Evolutionary conservation across 92 coral and sea anemone species (phyloP), one percentile per base, ranked within the genome.

Genomic region (Ricordea florida): DNA sequence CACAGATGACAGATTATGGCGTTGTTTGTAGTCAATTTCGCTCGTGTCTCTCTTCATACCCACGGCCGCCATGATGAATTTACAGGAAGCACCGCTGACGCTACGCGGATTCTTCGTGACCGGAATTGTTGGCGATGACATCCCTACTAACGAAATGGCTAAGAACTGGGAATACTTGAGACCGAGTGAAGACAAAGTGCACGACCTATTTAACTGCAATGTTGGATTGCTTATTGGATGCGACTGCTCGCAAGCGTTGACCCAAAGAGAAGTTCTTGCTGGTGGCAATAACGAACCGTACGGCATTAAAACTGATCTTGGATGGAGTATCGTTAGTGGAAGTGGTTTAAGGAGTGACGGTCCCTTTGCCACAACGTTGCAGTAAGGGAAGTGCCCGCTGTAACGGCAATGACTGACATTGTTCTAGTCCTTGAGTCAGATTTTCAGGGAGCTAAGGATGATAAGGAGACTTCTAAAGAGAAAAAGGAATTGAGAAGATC

Each of bases 301-400:
- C n/a, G n/a, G n/a, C n/a, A n/a, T n/a, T n/a, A n/a, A n/a, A n/a
- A n/a, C n/a, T n/a, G 31, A 52, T 52, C 60, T 52, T 17, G 60
- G 60, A 9, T 52, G 60, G 60, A 52, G 60, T 21, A 52, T 52
- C 31, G 60, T 52, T 9, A 36, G 60, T 52, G 60, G 60, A 9
- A 26, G 32, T 5, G 18, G 13, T 0, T 6, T 26, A 24, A 52
- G 11, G 60, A 27, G 60, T 52, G 33, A 52, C 13, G 33, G n/a
- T 10, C 53, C 18, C 20, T 46, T 46, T 46, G 53, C 53, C 53
- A 46, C 53, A 46, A 11, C 25, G 53, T 46, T n/a, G n/a, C n/a
- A n/a, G n/a, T n/a, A n/a, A n/a, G n/a, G n/a, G n/a, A n/a, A n/a
- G n/a, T n/a, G n/a, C n/a, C n/a, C n/a, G n/a, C n/a, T n/a, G n/a